Evolutionary conservation across 2,797 vertebrate species (phyloP), one percentile per base, ranked within the genome.

Genomic region (Acrossocheilus wenchowensis): DNA sequence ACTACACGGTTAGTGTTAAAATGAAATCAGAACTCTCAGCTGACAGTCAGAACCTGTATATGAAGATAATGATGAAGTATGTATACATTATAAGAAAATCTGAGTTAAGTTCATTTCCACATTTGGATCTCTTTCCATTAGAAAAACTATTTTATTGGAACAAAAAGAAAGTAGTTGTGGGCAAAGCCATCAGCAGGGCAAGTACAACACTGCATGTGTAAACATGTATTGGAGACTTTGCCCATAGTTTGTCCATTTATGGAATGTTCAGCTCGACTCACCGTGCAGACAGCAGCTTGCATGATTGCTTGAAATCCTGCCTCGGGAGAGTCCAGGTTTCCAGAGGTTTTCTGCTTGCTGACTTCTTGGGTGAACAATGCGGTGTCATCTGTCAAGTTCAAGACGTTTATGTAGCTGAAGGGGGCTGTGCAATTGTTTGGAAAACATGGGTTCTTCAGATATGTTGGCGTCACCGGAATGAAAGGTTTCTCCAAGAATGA

Each of bases 401-500:
- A 96, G 48, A 99, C 97, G 80, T 99, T 98, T 94, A 97, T 98
- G 90, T 98, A 99, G 95, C 98, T 99, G 92, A 99, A 99, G n/a
- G 98, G 98, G 62, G 97, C 97, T 69, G 97, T 97, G 83, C 98
- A 99, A 92, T 97, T 97, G 83, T 97, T 94, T 10, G 95, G 94
- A 0, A 96, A 95, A 91, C 98, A 99, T n/a, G 98, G 98, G 92
- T 99, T 99, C 89, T 57, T 36, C 41, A 93, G 91, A 83, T 98
- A 94, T 85, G 97, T 95, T 83, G 97, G 97, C 0, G 97, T 97
- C 0, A 96, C 98, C 84, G 97, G 98, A 87, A 98, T 98, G 89
- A 98, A 99, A 0, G 98, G 98, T 94, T 99, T 99, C 93, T 98
- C 98, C 92, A 98, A 97, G 82, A 99, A 99, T 39, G 98, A 98